Evolutionary conservation across 2,888 invertebrate species (phyloP), one percentile per base, ranked within the genome.

Genomic region (Chymomyza amoena): DNA sequence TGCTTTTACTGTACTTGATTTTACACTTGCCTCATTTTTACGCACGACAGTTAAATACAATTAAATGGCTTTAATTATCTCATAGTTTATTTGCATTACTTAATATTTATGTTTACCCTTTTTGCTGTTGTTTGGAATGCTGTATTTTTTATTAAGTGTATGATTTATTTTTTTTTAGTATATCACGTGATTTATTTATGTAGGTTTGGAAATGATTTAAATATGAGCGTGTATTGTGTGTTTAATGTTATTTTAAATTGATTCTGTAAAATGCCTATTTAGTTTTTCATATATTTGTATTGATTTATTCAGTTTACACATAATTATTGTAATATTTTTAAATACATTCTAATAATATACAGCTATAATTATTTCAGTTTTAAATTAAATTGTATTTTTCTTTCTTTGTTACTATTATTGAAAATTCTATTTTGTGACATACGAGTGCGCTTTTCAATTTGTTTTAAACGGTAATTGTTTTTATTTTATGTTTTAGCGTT

Each of bases 361-460:
- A 79, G 75, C 66, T 72, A 73, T 73, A 75, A 70, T 71, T 68
- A 72, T 70, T 52, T 68, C 65, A 62, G 51, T 59, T 70, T 57
- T 56, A 70, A 69, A 71, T 73, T 76, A 70, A 73, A 32, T 57
- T 70, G 74, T 65, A 63, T 9, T 65, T n/a, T 36, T 25, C 39
- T 28, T 63, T 59, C 39, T 13, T 52, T 64, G 15, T 45, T 65
- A 36, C 51, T 60, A 61, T 45, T 45, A 32, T 45, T 13, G 13
- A 45, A 45, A 45, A 13, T 45, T 57, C 25, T 25, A 25, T 25
- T 57, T 57, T 57, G 54, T 54, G 20, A 25, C 57, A 25, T 57
- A 25, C 57, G 57, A 18, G 15, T 25, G 25, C 62, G 60, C 62
- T 69, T 64, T 32, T 25, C 10, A n/a, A 68, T 61, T 10, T 62